Base-by-base conservation (phyloP, 2,888 invertebrate species). In the Brenthis ino region DNA sequence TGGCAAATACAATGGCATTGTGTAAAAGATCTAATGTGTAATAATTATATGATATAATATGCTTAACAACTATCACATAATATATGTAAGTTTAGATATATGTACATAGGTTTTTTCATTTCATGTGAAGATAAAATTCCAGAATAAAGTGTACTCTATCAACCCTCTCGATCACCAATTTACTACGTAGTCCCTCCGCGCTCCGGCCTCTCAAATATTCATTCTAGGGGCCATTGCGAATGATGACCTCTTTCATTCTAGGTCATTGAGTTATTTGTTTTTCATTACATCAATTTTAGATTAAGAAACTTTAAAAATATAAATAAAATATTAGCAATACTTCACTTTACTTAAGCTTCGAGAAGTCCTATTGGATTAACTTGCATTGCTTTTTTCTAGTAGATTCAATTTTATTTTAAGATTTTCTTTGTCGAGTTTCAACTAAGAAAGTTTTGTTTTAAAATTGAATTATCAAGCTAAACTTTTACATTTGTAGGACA, bases 91-190 rank as follows among this genome's bases (percentile, higher is more conserved):
- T 43, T 43, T 43, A 43, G 37, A 43, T 43, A 43, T 43, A 20
- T 20, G 1, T 20, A 2, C 8, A 43, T 43, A 43, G 37, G 0
- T 37, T 37, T 43, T 43, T 43, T 43, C 37, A 47, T 13, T 56
- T 51, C 48, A 64, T 24, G 50, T 61, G 20, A 51, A 43, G 24
- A 63, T 54, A 63, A 53, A 53, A 63, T 16, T 24, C 14, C 43
- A 14, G 53, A 43, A 43, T 63, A 63, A 63, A 63, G 53, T 43
- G 20, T 20, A 20, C 63, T 51, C 63, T 63, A 63, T 63, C 63
- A 43, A 63, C 63, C 63, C 63, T 54, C 63, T 63, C 53, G 37
- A 63, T 63, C 63, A 54, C 63, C 63, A 63, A 63, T 63, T 63
- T 63, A 63, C 53, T 63, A 54, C 63, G 53, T 14, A 14, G 63